Percentiles rank a stretch among this genome's conserved stretches.
Evolutionary conservation across 2,888 invertebrate genomes (phyloP).

Genomic region (Euproctis similis): DNA sequence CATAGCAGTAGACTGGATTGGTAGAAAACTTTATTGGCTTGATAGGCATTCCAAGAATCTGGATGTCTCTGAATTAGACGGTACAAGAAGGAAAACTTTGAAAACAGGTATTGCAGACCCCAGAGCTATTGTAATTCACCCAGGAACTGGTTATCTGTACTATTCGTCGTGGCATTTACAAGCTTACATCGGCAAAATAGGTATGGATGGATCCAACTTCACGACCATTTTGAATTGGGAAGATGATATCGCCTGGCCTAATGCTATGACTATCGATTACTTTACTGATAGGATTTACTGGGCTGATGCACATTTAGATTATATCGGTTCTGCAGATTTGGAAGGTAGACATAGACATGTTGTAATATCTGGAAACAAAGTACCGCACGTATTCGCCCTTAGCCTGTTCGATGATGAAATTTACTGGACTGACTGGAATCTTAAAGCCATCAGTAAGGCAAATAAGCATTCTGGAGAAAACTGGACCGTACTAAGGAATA

Average conservation of each 20-base stretch:
- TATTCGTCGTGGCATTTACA: constrained; percentile 97
- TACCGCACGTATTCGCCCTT: constrained; percentile 97
- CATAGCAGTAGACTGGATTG: constrained; percentile 97
- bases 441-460: constrained; percentile 92
- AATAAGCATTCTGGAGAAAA: constrained; percentile 92
- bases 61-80: constrained; percentile 95
- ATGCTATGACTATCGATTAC: constrained; percentile 96
- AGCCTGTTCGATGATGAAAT: constrained; percentile 94
- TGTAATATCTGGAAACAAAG: constrained; percentile 84
- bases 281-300: constrained; percentile 96
- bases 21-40: constrained; percentile 96
- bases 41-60: constrained; percentile 96
- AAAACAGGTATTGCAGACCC: constrained; percentile 94
- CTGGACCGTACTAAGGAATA: constrained; percentile 85
- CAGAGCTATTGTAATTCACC: constrained; percentile 95
- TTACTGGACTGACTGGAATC: constrained; percentile 99
- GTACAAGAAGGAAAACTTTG: constrained; percentile 91
- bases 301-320: constrained; percentile 98
- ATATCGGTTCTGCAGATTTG: constrained; percentile 95
- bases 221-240: constrained; percentile 92
- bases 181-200: constrained; percentile 97
- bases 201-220: constrained; percentile 96
- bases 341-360: constrained; percentile 92
- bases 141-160: constrained; percentile 94
- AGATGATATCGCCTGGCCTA: constrained; percentile 98